phyloP scores from a whole-genome alignment of 2,113 vertebrate species.

The Pseudopodoces humilis region DNA sequence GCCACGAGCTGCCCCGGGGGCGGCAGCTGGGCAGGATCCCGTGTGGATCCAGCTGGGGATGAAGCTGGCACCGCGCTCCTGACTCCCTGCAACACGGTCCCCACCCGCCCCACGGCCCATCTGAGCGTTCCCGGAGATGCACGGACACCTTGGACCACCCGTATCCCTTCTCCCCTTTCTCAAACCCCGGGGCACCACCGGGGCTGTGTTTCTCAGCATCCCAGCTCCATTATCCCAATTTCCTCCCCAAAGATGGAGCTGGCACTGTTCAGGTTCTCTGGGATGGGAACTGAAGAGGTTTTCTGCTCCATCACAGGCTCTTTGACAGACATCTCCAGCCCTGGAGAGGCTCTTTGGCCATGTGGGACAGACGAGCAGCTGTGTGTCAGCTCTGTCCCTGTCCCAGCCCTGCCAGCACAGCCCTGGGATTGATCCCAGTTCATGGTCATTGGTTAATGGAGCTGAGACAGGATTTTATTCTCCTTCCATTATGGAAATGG shows the following conservation, averaged over 20 bases:
- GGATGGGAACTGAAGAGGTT: neutral
- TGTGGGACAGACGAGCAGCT: fast-evolving
- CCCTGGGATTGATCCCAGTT: neutral
- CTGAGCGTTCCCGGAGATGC: neutral
- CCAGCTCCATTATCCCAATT: neutral
- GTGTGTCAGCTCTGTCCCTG: fast-evolving
- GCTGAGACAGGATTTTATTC: neutral
- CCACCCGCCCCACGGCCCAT: fast-evolving
- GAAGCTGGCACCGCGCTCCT: fast-evolving
- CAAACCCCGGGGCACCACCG: fast-evolving
- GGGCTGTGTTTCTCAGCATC: neutral
- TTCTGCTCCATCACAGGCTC: neutral
- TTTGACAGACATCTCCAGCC: neutral
- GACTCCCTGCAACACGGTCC: fast-evolving
- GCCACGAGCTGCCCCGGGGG: neutral
- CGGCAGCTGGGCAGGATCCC: neutral
- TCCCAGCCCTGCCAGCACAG: neutral
- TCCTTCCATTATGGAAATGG: conserved; percentile 8
- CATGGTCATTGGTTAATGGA: neutral
- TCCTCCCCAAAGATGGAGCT: neutral
- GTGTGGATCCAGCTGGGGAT: fast-evolving
- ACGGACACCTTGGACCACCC: fast-evolving
- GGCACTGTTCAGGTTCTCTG: neutral
- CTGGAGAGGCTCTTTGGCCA: neutral
- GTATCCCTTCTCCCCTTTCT: neutral